Evolutionary conservation across 2,797 vertebrate genomes (phyloP).

Genomic region (Pogoniulus pusillus): DNA sequence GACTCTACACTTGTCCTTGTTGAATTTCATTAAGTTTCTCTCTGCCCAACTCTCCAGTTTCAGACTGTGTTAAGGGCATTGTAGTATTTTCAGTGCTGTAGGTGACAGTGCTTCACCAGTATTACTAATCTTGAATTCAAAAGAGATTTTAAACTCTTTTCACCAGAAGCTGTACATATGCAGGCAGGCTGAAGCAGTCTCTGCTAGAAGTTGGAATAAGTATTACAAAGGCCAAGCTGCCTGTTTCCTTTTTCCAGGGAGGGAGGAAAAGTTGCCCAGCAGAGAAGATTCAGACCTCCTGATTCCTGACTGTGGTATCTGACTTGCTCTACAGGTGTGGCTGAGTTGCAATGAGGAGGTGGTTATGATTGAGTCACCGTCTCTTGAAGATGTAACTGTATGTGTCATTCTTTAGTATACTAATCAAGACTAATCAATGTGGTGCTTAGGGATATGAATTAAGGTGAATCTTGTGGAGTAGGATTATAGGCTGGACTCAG

Average conservation of each 20-base stretch:
- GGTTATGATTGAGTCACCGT: background rate
- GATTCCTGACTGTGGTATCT: background rate
- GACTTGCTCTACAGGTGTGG: background rate
- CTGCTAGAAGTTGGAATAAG: background rate
- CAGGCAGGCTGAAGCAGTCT: background rate
- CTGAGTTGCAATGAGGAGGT: background rate
- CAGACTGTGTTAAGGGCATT: background rate
- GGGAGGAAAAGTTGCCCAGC: background rate
- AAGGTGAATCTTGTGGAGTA: no score
- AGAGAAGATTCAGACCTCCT: background rate
- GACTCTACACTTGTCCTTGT: no score
- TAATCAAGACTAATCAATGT: background rate
- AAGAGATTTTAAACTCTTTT: background rate
- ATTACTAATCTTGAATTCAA: background rate
- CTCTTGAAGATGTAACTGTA: background rate
- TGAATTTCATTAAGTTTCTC: no score
- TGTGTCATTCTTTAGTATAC: background rate
- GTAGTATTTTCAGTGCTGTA: background rate
- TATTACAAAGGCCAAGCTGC: background rate
- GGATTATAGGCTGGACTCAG: no score
- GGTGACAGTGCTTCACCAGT: background rate
- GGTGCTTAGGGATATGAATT: no score
- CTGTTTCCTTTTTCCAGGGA: background rate
- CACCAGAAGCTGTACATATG: background rate
- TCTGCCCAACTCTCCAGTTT: no score